Conservation (phyloP, 2,113 vertebrate species). For the Lepisosteus osseus region DNA sequence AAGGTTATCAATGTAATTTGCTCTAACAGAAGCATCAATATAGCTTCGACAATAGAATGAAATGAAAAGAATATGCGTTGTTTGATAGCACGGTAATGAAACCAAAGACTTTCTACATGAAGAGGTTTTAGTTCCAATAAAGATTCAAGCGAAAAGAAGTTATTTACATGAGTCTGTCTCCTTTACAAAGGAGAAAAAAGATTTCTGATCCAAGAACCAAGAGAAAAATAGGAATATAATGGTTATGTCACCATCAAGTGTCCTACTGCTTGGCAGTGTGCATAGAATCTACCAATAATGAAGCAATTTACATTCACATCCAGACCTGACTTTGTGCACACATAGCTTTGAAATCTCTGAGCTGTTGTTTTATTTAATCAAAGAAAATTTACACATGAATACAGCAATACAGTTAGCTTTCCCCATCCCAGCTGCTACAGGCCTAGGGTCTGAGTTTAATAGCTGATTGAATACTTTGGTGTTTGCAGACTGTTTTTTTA, state of each 20-base stretch:
- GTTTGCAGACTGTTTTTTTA: not conserved
- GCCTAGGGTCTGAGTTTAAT: conserved; percentile 8
- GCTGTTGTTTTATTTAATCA: conserved; percentile 63
- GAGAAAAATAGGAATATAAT: conserved; percentile 28
- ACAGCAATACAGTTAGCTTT: conserved; percentile 24
- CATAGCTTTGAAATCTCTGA: conserved; percentile 56
- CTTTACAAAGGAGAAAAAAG: conserved; percentile 43
- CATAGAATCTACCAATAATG: conserved; percentile 52
- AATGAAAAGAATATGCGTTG: too few relatives aligned
- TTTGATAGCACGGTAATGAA: too few relatives aligned
- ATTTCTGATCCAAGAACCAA: conserved; percentile 39
- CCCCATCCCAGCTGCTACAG: conserved; percentile 19
- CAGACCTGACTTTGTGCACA: conserved; percentile 49
- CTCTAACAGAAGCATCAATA: too few relatives aligned
- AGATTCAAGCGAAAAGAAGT: too few relatives aligned
- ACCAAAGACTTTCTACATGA: too few relatives aligned
- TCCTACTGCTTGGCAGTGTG: conserved; percentile 45
- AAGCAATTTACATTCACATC: conserved; percentile 66
- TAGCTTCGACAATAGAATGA: too few relatives aligned
- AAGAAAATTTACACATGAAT: conserved; percentile 74
- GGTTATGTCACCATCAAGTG: conserved; percentile 28
- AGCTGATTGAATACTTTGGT: conserved; percentile 16
- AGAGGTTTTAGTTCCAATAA: too few relatives aligned
- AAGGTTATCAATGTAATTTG: too few relatives aligned
- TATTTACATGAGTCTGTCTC: conserved; percentile 17